Evolutionary conservation across 2,113 vertebrate genomes (phyloP), one percentile per base, ranked within the genome.

Genomic region (Eonycteris spelaea): DNA sequence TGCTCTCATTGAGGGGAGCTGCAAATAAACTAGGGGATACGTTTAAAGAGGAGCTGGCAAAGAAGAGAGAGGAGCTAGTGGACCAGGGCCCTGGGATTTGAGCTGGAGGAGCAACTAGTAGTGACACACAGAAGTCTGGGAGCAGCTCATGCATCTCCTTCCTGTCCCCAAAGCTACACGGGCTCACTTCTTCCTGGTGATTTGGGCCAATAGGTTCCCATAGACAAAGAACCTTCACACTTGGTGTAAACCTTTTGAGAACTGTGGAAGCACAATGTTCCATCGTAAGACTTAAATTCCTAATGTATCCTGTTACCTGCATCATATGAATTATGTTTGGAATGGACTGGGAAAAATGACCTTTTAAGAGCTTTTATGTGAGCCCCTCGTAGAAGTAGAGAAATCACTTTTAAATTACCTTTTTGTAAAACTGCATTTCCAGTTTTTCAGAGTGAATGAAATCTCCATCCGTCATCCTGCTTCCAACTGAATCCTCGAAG

Each of bases 371-470:
- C 35, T 91, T 93, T 84, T 59, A 45, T 91, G 33, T n/a, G 48
- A 85, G 28, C 35, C 24, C 79, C 12, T 70, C 89, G 79, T 57
- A 79, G 57, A 94, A 79, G 35, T 63, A 85, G 63, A 83, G 35
- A 84, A 96, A 90, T 84, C 51, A 38, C 7, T 77, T 59, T 74
- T 67, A 74, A 86, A 65, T 91, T 1, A 94, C 65, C 73, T 84
- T 91, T 93, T 78, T 59, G 35, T 79, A 74, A 86, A 89, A 40
- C 40, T 92, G 65, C 16, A 68, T 86, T 92, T 94, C 35, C 63
- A 73, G 33, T 93, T 78, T 78, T 88, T 87, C 86, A n/a, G 51
- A 86, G 65, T 65, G 2, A 51, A 53, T 86, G 73, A 84, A 71
- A 67, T 93, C 59, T 86, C 40, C 18, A 35, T 88, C 15, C 26